Evolutionary conservation across 2,797 vertebrate species (phyloP).

Genomic region (Danio choprae): DNA sequence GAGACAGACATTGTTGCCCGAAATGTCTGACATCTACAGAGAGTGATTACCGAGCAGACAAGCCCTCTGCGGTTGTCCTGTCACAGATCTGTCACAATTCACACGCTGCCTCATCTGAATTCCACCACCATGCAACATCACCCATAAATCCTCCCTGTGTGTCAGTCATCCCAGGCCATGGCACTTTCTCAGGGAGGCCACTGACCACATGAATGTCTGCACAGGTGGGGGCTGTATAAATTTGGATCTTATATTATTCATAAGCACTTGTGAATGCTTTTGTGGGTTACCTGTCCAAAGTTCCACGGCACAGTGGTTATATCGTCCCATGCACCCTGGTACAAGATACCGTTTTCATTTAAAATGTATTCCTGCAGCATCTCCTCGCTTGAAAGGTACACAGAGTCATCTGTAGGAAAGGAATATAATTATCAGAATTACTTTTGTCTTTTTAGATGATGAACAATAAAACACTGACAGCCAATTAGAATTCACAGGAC

Average conservation of each 20-base stretch:
- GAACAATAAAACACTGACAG: background rate
- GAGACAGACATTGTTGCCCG: conserved; percentile 71
- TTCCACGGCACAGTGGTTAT: conserved; percentile 81
- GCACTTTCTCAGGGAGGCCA: conserved; percentile 15
- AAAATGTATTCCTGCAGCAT: conserved; percentile 85
- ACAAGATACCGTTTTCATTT: conserved; percentile 87
- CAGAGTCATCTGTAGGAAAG: conserved; percentile 79
- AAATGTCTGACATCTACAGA: conserved; percentile 65
- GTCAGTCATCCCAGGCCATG: conserved; percentile 41
- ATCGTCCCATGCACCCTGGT: conserved; percentile 77
- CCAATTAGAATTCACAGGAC: background rate
- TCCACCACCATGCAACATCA: conserved; percentile 50
- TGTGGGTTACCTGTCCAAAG: conserved; percentile 84
- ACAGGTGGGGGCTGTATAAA: conserved; percentile 3
- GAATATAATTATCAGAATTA: background rate
- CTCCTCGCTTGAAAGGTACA: conserved; percentile 83
- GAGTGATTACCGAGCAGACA: conserved; percentile 53
- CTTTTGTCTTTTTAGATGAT: too few relatives aligned
- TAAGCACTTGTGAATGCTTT: conserved; percentile 14
- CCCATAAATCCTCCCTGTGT: conserved; percentile 33
- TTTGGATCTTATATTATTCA: background rate
- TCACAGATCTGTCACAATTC: conserved; percentile 69
- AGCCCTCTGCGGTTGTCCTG: conserved; percentile 42
- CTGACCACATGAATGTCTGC: conserved; percentile 24
- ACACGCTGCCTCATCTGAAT: conserved; percentile 58